A percentile compares a stretch with the other conserved stretches of the same genome.
Conservation (phyloP, 1,140 invertebrate genomes). For the Physella acuta region DNA sequence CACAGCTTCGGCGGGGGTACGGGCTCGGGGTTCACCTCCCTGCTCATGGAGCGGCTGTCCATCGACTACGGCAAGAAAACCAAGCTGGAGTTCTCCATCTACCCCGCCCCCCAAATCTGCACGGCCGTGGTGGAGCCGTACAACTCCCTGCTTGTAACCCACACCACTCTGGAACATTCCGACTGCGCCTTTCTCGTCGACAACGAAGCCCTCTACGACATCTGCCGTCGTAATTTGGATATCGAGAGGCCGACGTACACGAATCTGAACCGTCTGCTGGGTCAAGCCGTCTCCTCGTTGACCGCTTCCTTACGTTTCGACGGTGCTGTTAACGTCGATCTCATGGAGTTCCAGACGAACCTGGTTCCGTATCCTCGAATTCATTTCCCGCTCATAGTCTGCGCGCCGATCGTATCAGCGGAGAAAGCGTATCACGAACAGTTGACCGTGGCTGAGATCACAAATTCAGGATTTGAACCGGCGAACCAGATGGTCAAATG, state of each 20-base stretch:
- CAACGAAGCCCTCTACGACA: slow-evolving; percentile 89
- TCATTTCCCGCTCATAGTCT: slow-evolving; percentile 48
- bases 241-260: slow-evolving; percentile 61
- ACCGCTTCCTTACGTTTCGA: slow-evolving; percentile 73
- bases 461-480: slow-evolving; percentile 28
- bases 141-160: slow-evolving; percentile 46
- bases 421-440: slow-evolving; percentile 57
- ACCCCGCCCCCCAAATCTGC: slow-evolving; percentile 74
- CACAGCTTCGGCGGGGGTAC: slow-evolving; percentile 69
- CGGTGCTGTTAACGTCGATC: slow-evolving; percentile 78
- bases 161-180: slow-evolving; percentile 8
- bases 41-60: slow-evolving; percentile 83
- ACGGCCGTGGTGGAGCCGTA: slow-evolving; percentile 60
- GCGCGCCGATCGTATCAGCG: slow-evolving; percentile 49
- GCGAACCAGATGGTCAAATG: slow-evolving; percentile 11
- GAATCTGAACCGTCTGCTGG: slow-evolving; percentile 63
- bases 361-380: slow-evolving; percentile 44
- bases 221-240: slow-evolving; percentile 76
- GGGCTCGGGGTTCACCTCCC: slow-evolving; percentile 83
- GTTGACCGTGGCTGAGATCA: slow-evolving; percentile 71
- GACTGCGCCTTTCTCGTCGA: slow-evolving; percentile 63
- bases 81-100: slow-evolving; percentile 42
- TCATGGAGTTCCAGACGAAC: slow-evolving; percentile 78
- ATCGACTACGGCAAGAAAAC: slow-evolving; percentile 74
- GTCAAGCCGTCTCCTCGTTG: slow-evolving; percentile 66